Evolutionary conservation across 2,888 invertebrate species (phyloP).

Genomic region (Myopa testacea): DNA sequence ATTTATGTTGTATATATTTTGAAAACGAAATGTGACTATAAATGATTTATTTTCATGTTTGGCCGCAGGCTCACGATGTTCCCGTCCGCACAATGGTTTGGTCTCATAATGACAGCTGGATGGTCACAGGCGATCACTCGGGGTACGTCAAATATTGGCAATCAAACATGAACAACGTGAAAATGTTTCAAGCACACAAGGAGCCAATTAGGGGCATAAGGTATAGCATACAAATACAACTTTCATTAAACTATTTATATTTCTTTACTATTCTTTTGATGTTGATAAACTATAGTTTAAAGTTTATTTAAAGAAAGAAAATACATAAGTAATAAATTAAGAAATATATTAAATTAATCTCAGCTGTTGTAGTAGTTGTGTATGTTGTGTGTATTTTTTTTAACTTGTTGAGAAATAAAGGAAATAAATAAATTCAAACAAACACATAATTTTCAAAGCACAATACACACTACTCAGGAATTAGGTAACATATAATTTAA

Average conservation of each 20-base stretch:
- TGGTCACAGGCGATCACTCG: slow-evolving; percentile 98
- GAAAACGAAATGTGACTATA: not conserved
- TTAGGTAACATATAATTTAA: slow-evolving; percentile 26
- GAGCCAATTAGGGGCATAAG: slow-evolving; percentile 98
- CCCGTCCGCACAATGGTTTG: slow-evolving; percentile 99
- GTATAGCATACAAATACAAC: slow-evolving; percentile 71
- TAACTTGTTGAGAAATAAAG: slow-evolving; percentile 38
- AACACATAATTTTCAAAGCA: slow-evolving; percentile 30
- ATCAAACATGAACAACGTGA: slow-evolving; percentile 99
- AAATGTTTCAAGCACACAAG: slow-evolving; percentile 99
- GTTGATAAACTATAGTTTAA: slow-evolving; percentile 22
- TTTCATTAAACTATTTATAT: slow-evolving; percentile 36
- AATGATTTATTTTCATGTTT: not conserved
- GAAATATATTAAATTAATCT: slow-evolving; percentile 23
- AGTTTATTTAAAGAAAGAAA: slow-evolving; percentile 26
- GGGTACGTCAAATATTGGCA: slow-evolving; percentile 99
- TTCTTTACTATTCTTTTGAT: slow-evolving; percentile 37
- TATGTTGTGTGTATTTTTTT: slow-evolving; percentile 31
- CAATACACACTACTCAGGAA: slow-evolving; percentile 21
- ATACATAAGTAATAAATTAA: slow-evolving; percentile 30
- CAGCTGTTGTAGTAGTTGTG: slow-evolving; percentile 33
- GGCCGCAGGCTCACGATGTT: slow-evolving; percentile 92
- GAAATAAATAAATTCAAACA: slow-evolving; percentile 36
- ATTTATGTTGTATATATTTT: not conserved
- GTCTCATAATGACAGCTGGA: slow-evolving; percentile 99